phyloP scores from a whole-genome alignment of 2,113 vertebrate species.

The Motacilla tschutschensis region DNA sequence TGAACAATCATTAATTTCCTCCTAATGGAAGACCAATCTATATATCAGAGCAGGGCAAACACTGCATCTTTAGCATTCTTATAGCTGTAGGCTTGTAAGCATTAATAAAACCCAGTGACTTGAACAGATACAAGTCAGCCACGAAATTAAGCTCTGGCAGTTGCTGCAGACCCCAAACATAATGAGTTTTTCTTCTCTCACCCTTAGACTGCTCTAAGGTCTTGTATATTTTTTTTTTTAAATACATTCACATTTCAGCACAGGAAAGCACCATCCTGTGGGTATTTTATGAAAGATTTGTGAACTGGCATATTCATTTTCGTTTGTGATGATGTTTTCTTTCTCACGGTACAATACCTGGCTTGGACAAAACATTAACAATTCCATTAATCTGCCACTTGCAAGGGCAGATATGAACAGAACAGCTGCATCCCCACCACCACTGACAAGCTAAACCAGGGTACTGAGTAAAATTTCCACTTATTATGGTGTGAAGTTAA shows the following conservation, averaged over 20 bases:
- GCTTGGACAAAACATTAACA: not conserved
- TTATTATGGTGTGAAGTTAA: not conserved
- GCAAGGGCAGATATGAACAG: not conserved
- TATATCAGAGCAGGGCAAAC: conserved; percentile 32
- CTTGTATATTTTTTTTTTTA: not conserved
- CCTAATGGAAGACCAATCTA: conserved; percentile 46
- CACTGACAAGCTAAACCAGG: not conserved
- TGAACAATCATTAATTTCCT: conserved; percentile 34
- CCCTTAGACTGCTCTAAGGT: not conserved
- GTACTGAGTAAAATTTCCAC: not conserved
- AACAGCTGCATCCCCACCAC: not conserved
- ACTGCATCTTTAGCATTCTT: conserved; percentile 22
- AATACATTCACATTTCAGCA: not conserved
- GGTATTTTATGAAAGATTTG: not conserved
- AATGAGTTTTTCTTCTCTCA: not conserved
- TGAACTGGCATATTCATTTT: not conserved
- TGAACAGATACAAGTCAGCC: conserved; percentile 29
- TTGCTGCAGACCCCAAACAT: not conserved
- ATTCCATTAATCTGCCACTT: not conserved
- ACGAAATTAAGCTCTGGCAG: not conserved
- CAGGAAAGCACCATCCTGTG: not conserved
- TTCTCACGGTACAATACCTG: not conserved
- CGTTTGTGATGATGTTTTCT: not conserved
- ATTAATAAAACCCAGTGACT: conserved; percentile 50
- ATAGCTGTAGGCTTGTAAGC: conserved; percentile 41